These are phyloP conservation scores for Iselma pallidipennis DNA, from an alignment of 2,888 invertebrate genomes.

Conservation along the genomic window DNA sequence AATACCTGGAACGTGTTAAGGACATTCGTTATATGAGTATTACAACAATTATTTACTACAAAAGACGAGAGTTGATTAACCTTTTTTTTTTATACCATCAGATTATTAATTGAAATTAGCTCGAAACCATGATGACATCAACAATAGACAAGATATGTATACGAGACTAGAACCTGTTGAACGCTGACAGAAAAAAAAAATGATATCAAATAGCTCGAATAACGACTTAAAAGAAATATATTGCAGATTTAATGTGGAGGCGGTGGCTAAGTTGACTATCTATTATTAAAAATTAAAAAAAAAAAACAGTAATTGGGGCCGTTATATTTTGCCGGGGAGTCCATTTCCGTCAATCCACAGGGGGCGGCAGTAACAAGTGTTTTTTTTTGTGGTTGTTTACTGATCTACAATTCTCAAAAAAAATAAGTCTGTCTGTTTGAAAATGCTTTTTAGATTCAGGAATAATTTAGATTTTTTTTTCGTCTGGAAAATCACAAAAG, in stretches of 20 bases:
- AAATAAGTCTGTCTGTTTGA: too few relatives aligned
- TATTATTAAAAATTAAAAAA: too few relatives aligned
- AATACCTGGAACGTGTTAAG: conserved; percentile 20
- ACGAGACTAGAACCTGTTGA: background rate
- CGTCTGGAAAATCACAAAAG: too few relatives aligned
- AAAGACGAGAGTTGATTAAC: conserved; percentile 13
- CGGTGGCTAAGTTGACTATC: background rate
- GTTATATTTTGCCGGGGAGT: too few relatives aligned
- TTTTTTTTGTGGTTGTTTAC: too few relatives aligned
- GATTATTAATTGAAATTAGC: background rate
- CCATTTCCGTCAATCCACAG: too few relatives aligned
- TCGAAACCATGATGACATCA: background rate
- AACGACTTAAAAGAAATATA: background rate
- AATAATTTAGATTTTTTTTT: too few relatives aligned
- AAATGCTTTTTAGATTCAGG: too few relatives aligned
- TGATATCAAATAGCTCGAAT: background rate
- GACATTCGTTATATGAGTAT: conserved; percentile 6
- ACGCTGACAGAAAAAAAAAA: background rate
- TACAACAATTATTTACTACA: conserved; percentile 17
- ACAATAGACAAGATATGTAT: background rate
- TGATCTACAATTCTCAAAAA: too few relatives aligned
- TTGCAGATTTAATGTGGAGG: background rate
- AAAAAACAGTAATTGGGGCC: background rate
- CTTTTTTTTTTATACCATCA: background rate
- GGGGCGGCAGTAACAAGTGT: too few relatives aligned